A percentile compares a stretch with the other conserved stretches of the same genome.
Evolutionary conservation across 2,797 vertebrate genomes (phyloP).

Genomic region (Muscicapa comitata): DNA sequence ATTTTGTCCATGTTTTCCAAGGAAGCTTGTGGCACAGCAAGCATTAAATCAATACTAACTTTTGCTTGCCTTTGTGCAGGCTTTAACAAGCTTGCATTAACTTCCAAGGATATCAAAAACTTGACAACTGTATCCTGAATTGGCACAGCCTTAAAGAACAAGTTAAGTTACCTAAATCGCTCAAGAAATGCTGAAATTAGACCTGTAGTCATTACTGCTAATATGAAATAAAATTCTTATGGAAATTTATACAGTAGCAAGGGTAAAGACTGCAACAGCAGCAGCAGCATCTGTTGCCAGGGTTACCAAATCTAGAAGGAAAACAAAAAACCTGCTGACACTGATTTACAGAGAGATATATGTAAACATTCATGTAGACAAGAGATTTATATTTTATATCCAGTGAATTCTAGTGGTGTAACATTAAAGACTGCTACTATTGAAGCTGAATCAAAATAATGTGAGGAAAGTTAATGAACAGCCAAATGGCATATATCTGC

Average conservation of each 20-base stretch:
- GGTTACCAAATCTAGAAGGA: not conserved
- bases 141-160: not conserved
- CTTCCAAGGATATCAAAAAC: not conserved
- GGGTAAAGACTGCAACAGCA: not conserved
- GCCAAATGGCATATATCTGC: not conserved
- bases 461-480: constrained; percentile 20
- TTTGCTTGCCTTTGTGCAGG: not conserved
- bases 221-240: not conserved
- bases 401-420: not conserved
- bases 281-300: not conserved
- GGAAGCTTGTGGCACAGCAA: not conserved
- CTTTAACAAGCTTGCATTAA: not conserved
- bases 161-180: not conserved
- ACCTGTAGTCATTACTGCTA: not conserved
- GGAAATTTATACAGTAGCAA: not conserved
- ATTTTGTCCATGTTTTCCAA: not conserved
- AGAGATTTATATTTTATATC: not conserved
- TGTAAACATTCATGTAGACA: not conserved
- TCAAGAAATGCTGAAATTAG: not conserved
- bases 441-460: constrained; percentile 21
- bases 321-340: not conserved
- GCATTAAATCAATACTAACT: not conserved
- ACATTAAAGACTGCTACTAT: not conserved
- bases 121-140: not conserved
- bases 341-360: not conserved